Evolutionary conservation across 1,140 invertebrate genomes (phyloP).

Genomic region (Cyrtorhinus lividipennis): DNA sequence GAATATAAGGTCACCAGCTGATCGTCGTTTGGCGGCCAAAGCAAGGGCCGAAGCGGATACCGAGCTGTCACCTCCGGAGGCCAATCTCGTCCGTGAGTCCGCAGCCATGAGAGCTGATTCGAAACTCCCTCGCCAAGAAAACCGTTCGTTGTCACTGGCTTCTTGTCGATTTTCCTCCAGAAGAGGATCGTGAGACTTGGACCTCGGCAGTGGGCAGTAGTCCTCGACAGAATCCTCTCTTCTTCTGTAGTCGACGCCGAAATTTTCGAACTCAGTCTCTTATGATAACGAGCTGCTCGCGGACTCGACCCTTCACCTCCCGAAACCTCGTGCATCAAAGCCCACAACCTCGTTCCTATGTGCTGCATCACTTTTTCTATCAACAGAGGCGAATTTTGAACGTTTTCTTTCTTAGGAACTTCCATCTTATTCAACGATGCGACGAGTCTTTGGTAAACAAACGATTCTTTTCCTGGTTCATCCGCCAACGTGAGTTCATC

Average conservation of each 20-base stretch:
- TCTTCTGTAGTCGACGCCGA: slow-evolving; percentile 56
- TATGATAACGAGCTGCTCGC: slow-evolving; percentile 31
- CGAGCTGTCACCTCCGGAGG: slow-evolving; percentile 42
- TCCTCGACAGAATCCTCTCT: slow-evolving; percentile 47
- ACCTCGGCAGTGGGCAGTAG: slow-evolving; percentile 42
- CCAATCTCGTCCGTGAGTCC: slow-evolving; percentile 56
- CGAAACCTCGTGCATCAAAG: slow-evolving; percentile 77
- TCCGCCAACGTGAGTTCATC: slow-evolving; percentile 35
- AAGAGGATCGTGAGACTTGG: slow-evolving; percentile 62
- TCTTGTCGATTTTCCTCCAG: slow-evolving; percentile 46
- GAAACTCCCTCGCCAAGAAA: slow-evolving; percentile 79
- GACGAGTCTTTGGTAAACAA: slow-evolving; percentile 65
- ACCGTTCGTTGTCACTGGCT: slow-evolving; percentile 73
- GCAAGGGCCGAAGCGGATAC: slow-evolving; percentile 44
- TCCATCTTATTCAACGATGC: slow-evolving; percentile 63
- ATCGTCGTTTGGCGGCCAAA: slow-evolving; percentile 52
- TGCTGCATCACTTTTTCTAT: slow-evolving; percentile 86
- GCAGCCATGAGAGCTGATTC: slow-evolving; percentile 67
- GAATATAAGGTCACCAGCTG: slow-evolving; percentile 61
- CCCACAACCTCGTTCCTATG: slow-evolving; percentile 73
- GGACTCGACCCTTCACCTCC: slow-evolving; percentile 25
- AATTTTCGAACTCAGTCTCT: slow-evolving; percentile 38
- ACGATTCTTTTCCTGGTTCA: slow-evolving; percentile 47
- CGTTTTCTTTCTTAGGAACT: slow-evolving; percentile 33
- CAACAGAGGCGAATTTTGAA: slow-evolving; percentile 65